Conservation (phyloP, 2,797 vertebrate species). For the Sphenopsis melanotis region DNA sequence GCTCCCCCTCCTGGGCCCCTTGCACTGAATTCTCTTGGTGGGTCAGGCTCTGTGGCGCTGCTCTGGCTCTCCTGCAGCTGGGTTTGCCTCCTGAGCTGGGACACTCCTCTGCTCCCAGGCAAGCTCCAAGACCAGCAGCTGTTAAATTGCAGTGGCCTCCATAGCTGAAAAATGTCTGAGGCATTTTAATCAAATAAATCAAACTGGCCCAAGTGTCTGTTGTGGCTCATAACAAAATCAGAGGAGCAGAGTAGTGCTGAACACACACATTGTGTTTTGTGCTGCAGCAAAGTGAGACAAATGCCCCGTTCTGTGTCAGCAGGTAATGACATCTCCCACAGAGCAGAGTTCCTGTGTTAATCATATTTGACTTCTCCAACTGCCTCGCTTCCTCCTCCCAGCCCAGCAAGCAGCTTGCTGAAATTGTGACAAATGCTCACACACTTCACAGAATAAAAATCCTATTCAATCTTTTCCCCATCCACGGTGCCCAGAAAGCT, state of each 20-base stretch:
- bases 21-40: rapidly evolving
- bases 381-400: background rate
- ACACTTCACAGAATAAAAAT: background rate
- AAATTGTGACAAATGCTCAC: background rate
- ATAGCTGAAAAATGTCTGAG: background rate
- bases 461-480: background rate
- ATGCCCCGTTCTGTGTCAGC: background rate
- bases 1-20: background rate
- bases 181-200: background rate
- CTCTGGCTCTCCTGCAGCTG: background rate
- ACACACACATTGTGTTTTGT: background rate
- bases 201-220: background rate
- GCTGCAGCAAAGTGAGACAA: background rate
- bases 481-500: background rate
- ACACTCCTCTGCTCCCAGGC: background rate
- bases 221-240: background rate
- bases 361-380: background rate
- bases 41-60: rapidly evolving
- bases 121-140: background rate
- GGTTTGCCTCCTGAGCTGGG: background rate
- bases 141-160: background rate
- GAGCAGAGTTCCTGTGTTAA: background rate
- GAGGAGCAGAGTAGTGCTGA: background rate
- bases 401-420: background rate
- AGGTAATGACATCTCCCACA: background rate